These are phyloP conservation scores for Centropristis striata DNA, from an alignment of 2,113 vertebrate genomes.

Conservation along the genomic window DNA sequence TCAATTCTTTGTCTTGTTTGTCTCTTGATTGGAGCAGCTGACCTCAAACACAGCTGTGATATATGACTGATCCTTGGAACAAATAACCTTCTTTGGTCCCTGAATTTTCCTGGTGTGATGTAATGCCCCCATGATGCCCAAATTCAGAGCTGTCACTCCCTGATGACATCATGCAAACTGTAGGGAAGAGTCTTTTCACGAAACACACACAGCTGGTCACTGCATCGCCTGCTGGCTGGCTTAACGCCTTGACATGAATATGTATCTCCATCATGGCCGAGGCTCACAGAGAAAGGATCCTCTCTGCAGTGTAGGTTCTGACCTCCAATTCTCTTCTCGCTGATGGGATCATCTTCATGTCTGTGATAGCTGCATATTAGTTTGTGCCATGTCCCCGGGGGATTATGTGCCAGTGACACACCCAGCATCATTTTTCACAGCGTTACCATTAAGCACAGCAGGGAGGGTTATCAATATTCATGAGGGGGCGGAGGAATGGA, in stretches of 20 bases:
- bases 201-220: slow-evolving; percentile 40
- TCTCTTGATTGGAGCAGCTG: background rate
- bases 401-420: slow-evolving; percentile 62
- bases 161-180: slow-evolving; percentile 31
- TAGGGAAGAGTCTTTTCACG: background rate
- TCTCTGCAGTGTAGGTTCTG: slow-evolving; percentile 19
- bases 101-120: slow-evolving; percentile 42
- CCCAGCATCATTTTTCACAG: slow-evolving; percentile 79
- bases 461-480: slow-evolving; percentile 83
- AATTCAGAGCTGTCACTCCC: slow-evolving; percentile 46
- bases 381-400: slow-evolving; percentile 52
- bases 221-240: slow-evolving; percentile 14
- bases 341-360: slow-evolving; percentile 65
- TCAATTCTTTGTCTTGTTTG: background rate
- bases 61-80: slow-evolving; percentile 16
- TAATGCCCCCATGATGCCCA: slow-evolving; percentile 22
- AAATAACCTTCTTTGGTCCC: slow-evolving; percentile 5
- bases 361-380: slow-evolving; percentile 65
- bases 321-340: slow-evolving; percentile 43
- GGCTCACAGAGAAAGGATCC: slow-evolving; percentile 23
- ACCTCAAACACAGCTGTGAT: slow-evolving; percentile 19
- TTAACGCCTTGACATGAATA: slow-evolving; percentile 23
- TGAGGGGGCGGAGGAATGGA: slow-evolving; percentile 61
- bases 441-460: slow-evolving; percentile 80
- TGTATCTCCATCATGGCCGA: slow-evolving; percentile 29